A percentile compares a stretch with the other conserved stretches of the same genome.
Evolutionary conservation across 2,113 vertebrate species (phyloP).

Genomic region (Pomatorhinus ruficollis): DNA sequence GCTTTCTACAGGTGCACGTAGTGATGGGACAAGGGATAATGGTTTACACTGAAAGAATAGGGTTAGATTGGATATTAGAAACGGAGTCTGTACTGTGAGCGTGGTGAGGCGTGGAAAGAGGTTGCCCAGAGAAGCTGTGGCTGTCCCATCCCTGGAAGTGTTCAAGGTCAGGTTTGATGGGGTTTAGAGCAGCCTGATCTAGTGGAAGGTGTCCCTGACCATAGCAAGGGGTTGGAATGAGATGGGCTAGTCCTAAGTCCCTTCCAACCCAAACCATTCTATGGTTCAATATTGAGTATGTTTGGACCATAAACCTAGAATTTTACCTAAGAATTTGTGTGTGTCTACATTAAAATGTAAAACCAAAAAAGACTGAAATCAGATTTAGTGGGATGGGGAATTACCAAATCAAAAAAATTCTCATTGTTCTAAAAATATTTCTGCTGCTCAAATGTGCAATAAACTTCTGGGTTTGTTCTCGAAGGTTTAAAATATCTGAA

Average conservation of each 20-base stretch:
- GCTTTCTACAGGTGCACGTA: not conserved
- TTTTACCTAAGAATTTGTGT: not conserved
- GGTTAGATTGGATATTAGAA: not conserved
- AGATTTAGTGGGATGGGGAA: not conserved
- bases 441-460: not conserved
- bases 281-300: fast-evolving
- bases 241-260: no score
- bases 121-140: not conserved
- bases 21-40: not conserved
- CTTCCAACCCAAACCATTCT: not conserved
- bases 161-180: not conserved
- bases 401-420: not conserved
- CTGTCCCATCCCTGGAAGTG: not conserved
- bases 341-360: not conserved
- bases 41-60: not conserved
- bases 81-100: not conserved
- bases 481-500: not conserved
- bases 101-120: not conserved
- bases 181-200: fast-evolving
- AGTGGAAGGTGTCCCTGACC: not conserved
- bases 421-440: not conserved
- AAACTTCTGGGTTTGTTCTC: not conserved
- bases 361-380: not conserved
- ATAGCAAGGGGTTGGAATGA: not conserved
- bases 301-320: not conserved